Evolutionary conservation across 2,888 invertebrate genomes (phyloP).

Genomic region (Aethes cnicana): DNA sequence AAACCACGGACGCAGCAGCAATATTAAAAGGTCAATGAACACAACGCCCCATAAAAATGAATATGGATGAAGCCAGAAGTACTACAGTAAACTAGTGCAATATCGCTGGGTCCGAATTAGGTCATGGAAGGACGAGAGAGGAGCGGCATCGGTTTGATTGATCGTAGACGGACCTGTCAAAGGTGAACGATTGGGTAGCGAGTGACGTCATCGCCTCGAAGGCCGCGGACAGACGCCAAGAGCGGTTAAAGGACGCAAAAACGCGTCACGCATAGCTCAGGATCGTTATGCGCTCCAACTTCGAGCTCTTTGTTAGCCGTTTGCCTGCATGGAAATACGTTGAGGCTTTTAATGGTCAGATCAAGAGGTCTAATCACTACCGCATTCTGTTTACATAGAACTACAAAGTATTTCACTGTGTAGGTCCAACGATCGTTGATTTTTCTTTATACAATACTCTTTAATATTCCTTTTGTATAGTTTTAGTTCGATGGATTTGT

Average conservation of each 20-base stretch:
- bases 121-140: constrained; percentile 25
- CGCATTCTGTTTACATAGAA: no score
- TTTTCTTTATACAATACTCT: background rate
- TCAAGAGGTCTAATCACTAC: constrained; percentile 11
- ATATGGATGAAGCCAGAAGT: background rate
- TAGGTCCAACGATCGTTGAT: background rate
- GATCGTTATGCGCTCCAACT: constrained; percentile 21
- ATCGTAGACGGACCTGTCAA: constrained; percentile 31
- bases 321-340: constrained; percentile 16
- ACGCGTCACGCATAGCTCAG: constrained; percentile 23
- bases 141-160: constrained; percentile 27
- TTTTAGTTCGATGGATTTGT: no score
- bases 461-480: no score
- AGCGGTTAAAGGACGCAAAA: constrained; percentile 21
- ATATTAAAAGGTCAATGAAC: background rate
- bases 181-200: constrained; percentile 32
- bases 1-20: background rate
- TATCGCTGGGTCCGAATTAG: constrained; percentile 9
- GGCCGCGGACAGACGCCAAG: constrained; percentile 14
- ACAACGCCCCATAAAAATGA: background rate
- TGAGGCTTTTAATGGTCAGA: constrained; percentile 16
- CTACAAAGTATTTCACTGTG: no score
- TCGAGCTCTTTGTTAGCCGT: constrained; percentile 20
- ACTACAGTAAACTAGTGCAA: background rate
- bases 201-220: constrained; percentile 26